Conservation (phyloP, 2,113 vertebrate species). For the Raja brachyura region DNA sequence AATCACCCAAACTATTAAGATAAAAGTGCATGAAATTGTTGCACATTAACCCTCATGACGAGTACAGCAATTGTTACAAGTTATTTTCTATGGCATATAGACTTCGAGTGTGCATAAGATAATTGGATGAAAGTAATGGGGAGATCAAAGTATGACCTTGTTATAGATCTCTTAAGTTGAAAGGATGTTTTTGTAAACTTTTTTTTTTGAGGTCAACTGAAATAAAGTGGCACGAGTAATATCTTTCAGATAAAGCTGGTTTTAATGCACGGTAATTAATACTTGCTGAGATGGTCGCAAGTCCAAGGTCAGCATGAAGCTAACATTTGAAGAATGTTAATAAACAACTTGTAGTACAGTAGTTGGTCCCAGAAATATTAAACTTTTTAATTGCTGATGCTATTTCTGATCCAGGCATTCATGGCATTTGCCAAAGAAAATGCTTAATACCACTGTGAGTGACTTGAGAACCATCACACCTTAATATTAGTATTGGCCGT, state of each 20-base stretch:
- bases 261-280: not conserved
- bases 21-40: not conserved
- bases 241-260: not conserved
- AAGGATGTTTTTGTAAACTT: not conserved
- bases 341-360: not conserved
- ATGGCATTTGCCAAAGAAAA: slow-evolving; percentile 14
- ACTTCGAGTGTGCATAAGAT: not conserved
- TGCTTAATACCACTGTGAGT: not conserved
- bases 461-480: not conserved
- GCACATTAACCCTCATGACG: not conserved
- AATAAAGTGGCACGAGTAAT: not conserved
- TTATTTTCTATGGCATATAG: not conserved
- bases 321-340: not conserved
- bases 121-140: not conserved
- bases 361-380: not conserved
- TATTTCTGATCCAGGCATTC: not conserved
- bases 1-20: not conserved
- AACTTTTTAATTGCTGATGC: not conserved
- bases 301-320: not conserved
- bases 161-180: not conserved
- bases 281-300: not conserved
- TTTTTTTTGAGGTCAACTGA: not conserved
- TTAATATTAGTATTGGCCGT: not conserved
- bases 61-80: not conserved
- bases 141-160: not conserved